These are phyloP conservation scores for Cuculus canorus DNA, from an alignment of 2,797 vertebrate genomes.

Conservation along the genomic window DNA sequence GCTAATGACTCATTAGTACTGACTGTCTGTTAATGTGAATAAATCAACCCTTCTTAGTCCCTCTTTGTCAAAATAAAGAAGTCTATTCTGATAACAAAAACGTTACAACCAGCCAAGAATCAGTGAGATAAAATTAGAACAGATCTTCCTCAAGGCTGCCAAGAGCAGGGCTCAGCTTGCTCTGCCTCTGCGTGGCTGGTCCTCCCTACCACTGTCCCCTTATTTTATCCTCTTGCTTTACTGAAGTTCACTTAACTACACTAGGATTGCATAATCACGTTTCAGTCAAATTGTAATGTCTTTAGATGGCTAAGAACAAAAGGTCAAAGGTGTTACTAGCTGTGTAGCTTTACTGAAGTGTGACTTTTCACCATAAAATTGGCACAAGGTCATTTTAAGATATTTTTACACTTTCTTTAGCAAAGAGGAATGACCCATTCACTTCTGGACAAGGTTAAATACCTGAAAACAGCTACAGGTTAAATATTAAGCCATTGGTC, in stretches of 20 bases:
- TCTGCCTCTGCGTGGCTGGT: background rate
- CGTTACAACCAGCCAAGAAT: background rate
- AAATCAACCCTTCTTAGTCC: slow-evolving; percentile 48
- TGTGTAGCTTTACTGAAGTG: slow-evolving; percentile 27
- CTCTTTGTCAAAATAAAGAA: slow-evolving; percentile 36
- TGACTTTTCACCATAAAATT: slow-evolving; percentile 21
- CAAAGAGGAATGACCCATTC: background rate
- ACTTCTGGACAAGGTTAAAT: slow-evolving; percentile 47
- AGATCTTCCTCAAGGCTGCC: background rate
- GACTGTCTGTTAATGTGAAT: slow-evolving; percentile 41
- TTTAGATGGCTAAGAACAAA: slow-evolving; percentile 7
- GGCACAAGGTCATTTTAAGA: slow-evolving; percentile 25
- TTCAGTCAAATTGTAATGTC: background rate
- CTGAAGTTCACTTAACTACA: background rate
- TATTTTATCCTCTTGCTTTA: background rate
- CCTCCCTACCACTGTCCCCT: background rate
- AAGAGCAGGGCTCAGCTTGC: background rate
- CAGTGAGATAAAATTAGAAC: slow-evolving; percentile 9
- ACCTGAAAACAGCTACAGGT: slow-evolving; percentile 2
- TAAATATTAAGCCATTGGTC: slow-evolving; percentile 41
- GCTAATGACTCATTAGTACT: slow-evolving; percentile 50
- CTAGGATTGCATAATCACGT: background rate
- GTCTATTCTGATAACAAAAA: slow-evolving; percentile 16
- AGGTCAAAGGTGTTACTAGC: background rate
- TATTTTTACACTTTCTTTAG: background rate